Evolutionary conservation across 1,140 invertebrate species (phyloP), one percentile per base, ranked within the genome.

Genomic region (Aphaenogaster rudis): DNA sequence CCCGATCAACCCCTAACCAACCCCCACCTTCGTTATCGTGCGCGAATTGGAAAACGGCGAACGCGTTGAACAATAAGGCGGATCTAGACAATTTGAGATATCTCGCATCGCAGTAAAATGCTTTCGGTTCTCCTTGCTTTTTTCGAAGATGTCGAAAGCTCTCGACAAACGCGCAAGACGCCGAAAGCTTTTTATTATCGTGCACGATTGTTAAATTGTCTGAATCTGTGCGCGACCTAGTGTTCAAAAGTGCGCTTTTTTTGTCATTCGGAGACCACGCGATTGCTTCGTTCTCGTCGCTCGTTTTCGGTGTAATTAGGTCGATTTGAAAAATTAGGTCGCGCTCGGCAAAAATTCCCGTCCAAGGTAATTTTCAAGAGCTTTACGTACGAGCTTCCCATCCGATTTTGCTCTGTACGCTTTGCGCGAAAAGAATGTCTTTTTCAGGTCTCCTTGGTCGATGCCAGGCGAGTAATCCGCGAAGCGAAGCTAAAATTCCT

Each of bases 341-440:
- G 67, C 57, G 28, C 54, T 72, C 11, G 67, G 17, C 52, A 48
- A 82, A 82, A 82, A 48, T 74, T 61, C 28, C 15, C 21, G 21
- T 11, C n/a, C 28, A 39, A 69, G 13, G 21, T 54, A 80, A 80
- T 80, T 48, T 42, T 39, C 8, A 3, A 33, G 36, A 59, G 39
- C 21, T 81, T n/a, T 48, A 45, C 50, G 78, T 54, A 59, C 77
- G 5, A 64, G 45, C 33, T 21, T 28, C 36, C 15, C 48, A 17
- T 54, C 15, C 48, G 77, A 9, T 50, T 67, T 42, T 52, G 3
- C 28, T 8, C 13, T 39, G 74, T 39, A 39, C 6, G 36, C 9
- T 42, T 69, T 54, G 7, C 3, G 15, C 39, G 15, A 17, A n/a
- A 33, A 54, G 50, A 81, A 81, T 21, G 33, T 21, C 21, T 28